Evolutionary conservation across 2,888 invertebrate genomes (phyloP).

Genomic region (Dinocampus coccinellae): DNA sequence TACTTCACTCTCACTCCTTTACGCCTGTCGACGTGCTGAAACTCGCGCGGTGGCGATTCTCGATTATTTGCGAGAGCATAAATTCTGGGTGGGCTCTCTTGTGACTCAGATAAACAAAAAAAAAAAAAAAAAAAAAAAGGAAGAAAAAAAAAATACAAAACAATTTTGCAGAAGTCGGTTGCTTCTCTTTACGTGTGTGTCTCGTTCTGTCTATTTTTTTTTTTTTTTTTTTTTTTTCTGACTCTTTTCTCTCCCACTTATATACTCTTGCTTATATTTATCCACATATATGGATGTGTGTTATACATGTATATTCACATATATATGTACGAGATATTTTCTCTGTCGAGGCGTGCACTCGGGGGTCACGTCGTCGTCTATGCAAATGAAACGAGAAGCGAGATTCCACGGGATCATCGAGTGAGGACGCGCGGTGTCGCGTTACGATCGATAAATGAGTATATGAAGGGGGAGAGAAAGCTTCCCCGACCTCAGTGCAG

Average conservation of each 20-base stretch:
- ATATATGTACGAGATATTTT: constrained; percentile 22
- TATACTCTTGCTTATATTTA: constrained; percentile 2
- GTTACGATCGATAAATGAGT: constrained; percentile 45
- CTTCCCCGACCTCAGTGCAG: constrained; percentile 25
- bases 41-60: constrained; percentile 50
- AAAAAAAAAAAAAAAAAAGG: too few species aligned
- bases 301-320: background rate
- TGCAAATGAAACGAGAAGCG: constrained; percentile 57
- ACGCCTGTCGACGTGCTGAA: constrained; percentile 43
- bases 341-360: constrained; percentile 39
- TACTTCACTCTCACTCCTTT: too few species aligned
- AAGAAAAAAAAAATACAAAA: too few species aligned
- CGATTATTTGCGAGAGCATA: constrained; percentile 58
- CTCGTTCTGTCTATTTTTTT: constrained; percentile 14
- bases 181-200: background rate
- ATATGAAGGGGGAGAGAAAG: constrained; percentile 29
- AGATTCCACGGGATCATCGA: constrained; percentile 50
- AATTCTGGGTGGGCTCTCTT: constrained; percentile 47
- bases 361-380: constrained; percentile 57
- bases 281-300: background rate
- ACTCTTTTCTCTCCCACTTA: background rate
- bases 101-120: constrained; percentile 13
- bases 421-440: constrained; percentile 37
- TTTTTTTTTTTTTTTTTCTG: constrained; percentile 4
- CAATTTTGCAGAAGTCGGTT: background rate